Percentiles rank a stretch among this genome's conserved stretches.
These are phyloP conservation scores for Scylla paramamosain DNA, from an alignment of 1,140 invertebrate genomes.

Conservation along the genomic window DNA sequence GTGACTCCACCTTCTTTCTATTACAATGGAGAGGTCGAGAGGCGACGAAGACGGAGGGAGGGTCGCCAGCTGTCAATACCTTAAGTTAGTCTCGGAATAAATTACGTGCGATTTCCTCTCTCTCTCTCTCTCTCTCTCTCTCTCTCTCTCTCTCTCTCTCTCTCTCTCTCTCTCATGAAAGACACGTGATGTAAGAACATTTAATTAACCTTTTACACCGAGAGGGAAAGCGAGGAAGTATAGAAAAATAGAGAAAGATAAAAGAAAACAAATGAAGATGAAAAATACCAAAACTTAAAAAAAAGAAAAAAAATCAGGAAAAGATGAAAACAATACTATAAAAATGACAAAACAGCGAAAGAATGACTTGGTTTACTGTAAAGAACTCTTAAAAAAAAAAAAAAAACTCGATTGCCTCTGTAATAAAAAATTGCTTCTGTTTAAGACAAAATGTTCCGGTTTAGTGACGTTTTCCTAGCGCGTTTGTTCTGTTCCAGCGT, in stretches of 20 bases:
- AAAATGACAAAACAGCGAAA: too few species aligned
- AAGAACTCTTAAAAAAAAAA: too few species aligned
- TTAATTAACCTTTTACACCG: too few species aligned
- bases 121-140: neutral
- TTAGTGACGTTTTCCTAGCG: too few species aligned
- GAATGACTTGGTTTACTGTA: too few species aligned
- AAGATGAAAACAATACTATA: too few species aligned
- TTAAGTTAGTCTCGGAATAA: constrained; percentile 14
- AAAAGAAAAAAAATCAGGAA: too few species aligned
- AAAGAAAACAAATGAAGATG: neutral
- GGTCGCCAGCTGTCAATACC: constrained; percentile 9
- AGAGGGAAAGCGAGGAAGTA: neutral
- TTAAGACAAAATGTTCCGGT: too few species aligned
- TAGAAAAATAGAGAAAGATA: neutral
- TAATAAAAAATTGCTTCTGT: too few species aligned
- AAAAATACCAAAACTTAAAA: neutral
- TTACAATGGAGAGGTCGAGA: constrained; percentile 21
- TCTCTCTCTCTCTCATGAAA: constrained; percentile 30
- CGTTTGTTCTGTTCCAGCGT: too few species aligned
- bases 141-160: constrained; percentile 34
- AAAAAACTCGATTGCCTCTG: too few species aligned
- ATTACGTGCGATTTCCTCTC: neutral
- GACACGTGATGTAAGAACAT: neutral
- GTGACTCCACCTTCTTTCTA: neutral
- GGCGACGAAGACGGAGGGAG: neutral